These are phyloP conservation scores for Oxytorus armatus DNA, from an alignment of 2,888 invertebrate species.

Conservation along the genomic window DNA sequence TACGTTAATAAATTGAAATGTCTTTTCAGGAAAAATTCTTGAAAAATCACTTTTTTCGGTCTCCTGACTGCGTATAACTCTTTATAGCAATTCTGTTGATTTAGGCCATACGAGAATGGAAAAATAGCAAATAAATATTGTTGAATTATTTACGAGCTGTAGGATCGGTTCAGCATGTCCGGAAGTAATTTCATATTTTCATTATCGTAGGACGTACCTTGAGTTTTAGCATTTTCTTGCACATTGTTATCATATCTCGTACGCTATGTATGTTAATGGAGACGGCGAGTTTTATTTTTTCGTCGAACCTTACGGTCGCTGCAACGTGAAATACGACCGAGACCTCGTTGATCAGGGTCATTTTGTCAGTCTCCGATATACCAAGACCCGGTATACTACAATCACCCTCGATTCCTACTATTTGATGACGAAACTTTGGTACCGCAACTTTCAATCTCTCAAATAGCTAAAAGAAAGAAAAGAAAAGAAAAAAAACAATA, in stretches of 20 bases:
- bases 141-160: too few relatives aligned
- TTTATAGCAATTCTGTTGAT: too few relatives aligned
- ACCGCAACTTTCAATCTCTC: slow-evolving; percentile 85
- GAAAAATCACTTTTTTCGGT: too few relatives aligned
- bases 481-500: slow-evolving; percentile 14
- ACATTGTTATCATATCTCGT: slow-evolving; percentile 88
- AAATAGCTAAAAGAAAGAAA: slow-evolving; percentile 85
- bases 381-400: slow-evolving; percentile 87
- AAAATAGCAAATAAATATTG: too few relatives aligned
- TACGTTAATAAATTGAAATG: too few relatives aligned
- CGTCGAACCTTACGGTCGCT: slow-evolving; percentile 89
- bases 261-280: slow-evolving; percentile 91
- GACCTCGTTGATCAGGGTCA: slow-evolving; percentile 85
- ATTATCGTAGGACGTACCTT: slow-evolving; percentile 83
- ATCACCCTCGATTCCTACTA: slow-evolving; percentile 87
- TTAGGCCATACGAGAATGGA: too few relatives aligned
- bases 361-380: slow-evolving; percentile 86
- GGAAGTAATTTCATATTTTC: too few relatives aligned
- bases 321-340: slow-evolving; percentile 87
- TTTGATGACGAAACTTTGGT: slow-evolving; percentile 88
- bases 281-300: slow-evolving; percentile 89
- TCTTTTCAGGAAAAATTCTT: too few relatives aligned
- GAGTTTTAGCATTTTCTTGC: slow-evolving; percentile 88
- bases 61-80: too few relatives aligned
- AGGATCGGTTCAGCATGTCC: too few relatives aligned